Percentiles rank a stretch among this genome's conserved stretches.
These are phyloP conservation scores for Paratilapia polleni DNA, from an alignment of 2,113 vertebrate species.

Conservation along the genomic window DNA sequence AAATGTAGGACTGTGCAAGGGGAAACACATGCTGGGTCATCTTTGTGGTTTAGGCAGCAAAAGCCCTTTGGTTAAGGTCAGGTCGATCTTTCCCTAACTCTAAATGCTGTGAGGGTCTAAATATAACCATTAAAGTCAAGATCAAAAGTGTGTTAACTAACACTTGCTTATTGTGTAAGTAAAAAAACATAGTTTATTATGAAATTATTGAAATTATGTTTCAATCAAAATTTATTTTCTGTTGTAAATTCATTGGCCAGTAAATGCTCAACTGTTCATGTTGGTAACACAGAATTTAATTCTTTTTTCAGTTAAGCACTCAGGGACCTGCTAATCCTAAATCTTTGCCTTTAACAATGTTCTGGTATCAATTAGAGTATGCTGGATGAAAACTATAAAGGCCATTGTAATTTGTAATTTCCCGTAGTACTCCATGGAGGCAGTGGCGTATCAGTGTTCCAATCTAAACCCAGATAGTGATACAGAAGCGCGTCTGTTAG, in stretches of 20 bases:
- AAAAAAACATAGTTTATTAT: too few species aligned
- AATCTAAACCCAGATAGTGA: neutral
- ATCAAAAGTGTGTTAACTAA: neutral
- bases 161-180: neutral
- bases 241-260: neutral
- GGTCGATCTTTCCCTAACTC: neutral
- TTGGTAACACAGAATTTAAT: neutral
- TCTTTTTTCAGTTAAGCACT: neutral
- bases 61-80: neutral
- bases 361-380: neutral
- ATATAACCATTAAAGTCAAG: too few species aligned
- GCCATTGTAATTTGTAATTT: neutral
- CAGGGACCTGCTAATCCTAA: neutral
- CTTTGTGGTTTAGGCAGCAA: neutral
- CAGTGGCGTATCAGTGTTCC: accelerated
- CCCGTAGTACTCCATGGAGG: neutral
- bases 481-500: neutral
- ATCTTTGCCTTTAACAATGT: neutral
- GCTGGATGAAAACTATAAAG: accelerated
- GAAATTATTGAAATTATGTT: too few species aligned
- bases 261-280: neutral
- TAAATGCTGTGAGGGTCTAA: neutral
- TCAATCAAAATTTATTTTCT: neutral
- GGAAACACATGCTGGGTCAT: neutral
- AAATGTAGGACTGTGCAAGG: neutral